phyloP scores from a whole-genome alignment of 2,113 vertebrate genomes.

The Chloebia gouldiae region DNA sequence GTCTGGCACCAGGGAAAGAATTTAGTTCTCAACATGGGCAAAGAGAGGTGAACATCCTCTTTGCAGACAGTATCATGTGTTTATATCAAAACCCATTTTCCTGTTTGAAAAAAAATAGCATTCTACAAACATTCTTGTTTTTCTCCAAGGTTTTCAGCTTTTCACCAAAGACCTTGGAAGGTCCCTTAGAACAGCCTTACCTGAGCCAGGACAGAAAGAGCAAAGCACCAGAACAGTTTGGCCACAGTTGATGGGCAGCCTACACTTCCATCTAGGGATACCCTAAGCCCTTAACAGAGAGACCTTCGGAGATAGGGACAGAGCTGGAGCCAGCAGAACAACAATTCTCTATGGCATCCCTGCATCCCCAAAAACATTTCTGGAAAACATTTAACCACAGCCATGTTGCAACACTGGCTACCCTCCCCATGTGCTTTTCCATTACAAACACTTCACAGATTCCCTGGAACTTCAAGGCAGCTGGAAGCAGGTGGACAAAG shows the following conservation, averaged over 20 bases:
- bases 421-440: neutral
- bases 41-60: neutral
- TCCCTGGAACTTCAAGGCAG: neutral
- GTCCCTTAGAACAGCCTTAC: neutral
- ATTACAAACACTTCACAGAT: neutral
- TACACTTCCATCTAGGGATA: neutral
- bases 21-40: neutral
- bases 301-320: neutral
- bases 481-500: neutral
- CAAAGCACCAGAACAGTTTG: neutral
- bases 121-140: neutral
- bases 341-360: accelerated
- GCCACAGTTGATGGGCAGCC: neutral
- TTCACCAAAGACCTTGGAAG: neutral
- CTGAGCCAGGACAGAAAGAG: neutral
- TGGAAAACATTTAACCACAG: neutral
- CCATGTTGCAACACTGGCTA: accelerated
- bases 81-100: neutral
- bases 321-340: neutral
- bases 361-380: neutral
- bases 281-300: neutral
- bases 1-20: neutral
- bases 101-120: neutral
- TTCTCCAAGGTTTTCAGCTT: neutral
- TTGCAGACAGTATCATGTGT: neutral